Base-by-base conservation (phyloP, 1,140 invertebrate species). In the Chymomyza costata region DNA sequence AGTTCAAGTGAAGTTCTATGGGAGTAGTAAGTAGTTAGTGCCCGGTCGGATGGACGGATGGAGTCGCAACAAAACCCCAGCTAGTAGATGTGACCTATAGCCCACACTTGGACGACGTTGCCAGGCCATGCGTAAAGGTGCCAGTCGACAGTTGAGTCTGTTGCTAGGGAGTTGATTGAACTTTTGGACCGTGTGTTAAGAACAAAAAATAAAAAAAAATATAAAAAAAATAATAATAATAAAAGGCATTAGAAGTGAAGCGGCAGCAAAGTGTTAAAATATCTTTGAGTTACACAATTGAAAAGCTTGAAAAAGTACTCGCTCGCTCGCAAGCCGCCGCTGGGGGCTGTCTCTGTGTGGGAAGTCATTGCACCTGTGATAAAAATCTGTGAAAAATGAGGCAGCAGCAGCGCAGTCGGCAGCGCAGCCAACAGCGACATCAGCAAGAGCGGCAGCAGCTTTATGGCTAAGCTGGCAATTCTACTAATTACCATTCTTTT, bases 231-330 rank as follows among this genome's bases (percentile, higher is more conserved):
- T 34, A 34, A 11, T 34, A 34, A 34, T n/a, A n/a, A n/a, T n/a
- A 25, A 25, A 40, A 17, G 57, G 56, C 62, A 64, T 60, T 63
- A 38, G 63, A 65, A 51, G 40, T 45, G 32, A 35, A 15, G 25
- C n/a, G 21, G 21, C n/a, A n/a, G n/a, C n/a, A n/a, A n/a, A n/a
- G n/a, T n/a, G n/a, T n/a, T n/a, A n/a, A n/a, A n/a, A 21, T 41
- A 3, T n/a, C 32, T 67, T 76, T 66, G 50, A 63, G 74, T 80
- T 80, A 73, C 74, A 80, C 73, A 80, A 80, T 80, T 81, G 73
- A 80, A 80, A 73, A 44, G 68, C 59, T 58, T 62, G 35, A 46
- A 58, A 63, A 38, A n/a, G n/a, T n/a, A 49, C 58, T 31, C 32
- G 10, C 40, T 11, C 3, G 19, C 18, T 45, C 30, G 25, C 30